phyloP scores from a whole-genome alignment of 2,797 vertebrate species.

The Clarias laeviceps region DNA sequence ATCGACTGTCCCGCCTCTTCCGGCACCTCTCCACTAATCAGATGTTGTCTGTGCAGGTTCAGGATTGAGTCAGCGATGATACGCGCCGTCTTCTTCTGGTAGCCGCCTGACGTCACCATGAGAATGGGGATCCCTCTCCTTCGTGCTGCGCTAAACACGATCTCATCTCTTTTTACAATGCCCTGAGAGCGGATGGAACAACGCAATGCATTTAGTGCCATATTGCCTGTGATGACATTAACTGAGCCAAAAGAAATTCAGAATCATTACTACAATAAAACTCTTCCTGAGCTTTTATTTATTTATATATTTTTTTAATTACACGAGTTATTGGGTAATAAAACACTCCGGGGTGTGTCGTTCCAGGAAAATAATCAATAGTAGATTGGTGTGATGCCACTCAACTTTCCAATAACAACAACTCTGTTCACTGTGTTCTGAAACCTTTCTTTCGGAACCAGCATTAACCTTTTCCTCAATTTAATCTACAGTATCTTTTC shows the following conservation, averaged over 20 bases:
- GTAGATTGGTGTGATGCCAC: not conserved
- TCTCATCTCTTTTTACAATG: constrained; percentile 87
- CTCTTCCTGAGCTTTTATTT: too few species aligned
- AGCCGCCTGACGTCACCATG: constrained; percentile 95
- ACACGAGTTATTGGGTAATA: not conserved
- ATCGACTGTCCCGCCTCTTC: constrained; percentile 65
- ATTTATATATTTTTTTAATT: not conserved
- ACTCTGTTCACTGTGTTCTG: too few species aligned
- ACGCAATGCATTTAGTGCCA: not conserved
- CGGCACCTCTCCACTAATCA: constrained; percentile 72
- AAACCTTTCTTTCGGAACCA: too few species aligned
- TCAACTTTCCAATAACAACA: not conserved
- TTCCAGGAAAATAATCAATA: not conserved
- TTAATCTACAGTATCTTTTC: too few species aligned
- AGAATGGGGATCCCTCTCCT: constrained; percentile 83
- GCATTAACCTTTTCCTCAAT: too few species aligned
- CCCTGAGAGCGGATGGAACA: constrained; percentile 71
- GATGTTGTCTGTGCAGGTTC: constrained; percentile 81
- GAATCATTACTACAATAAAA: not conserved
- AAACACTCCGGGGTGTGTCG: not conserved
- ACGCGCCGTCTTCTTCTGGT: constrained; percentile 92
- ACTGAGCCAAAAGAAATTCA: not conserved
- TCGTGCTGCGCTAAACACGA: constrained; percentile 85
- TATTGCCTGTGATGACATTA: not conserved
- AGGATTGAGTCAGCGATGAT: constrained; percentile 97